Conservation (phyloP, 2,797 vertebrate species). For the Avahi laniger region DNA sequence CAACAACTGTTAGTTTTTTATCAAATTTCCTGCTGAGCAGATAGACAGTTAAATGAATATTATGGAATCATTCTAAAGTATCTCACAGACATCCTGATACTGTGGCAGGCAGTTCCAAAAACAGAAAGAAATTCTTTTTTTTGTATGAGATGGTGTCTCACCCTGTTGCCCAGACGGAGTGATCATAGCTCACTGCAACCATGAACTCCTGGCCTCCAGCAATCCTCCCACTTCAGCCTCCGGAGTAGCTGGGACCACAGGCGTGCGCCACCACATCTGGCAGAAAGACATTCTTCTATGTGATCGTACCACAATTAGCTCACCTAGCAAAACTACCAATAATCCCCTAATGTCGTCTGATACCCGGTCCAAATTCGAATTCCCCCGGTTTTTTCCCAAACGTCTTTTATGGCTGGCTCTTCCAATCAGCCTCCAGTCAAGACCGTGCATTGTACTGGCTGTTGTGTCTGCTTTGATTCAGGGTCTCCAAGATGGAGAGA, state of each 20-base stretch:
- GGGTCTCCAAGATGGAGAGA: not conserved
- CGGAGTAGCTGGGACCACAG: too few species aligned
- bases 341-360: fast-evolving
- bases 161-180: too few species aligned
- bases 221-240: too few species aligned
- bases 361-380: fast-evolving
- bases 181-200: too few species aligned
- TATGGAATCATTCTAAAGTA: not conserved
- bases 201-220: too few species aligned
- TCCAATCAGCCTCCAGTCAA: too few species aligned
- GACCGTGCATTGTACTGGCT: fast-evolving
- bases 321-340: fast-evolving
- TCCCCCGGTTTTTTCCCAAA: not conserved
- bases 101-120: not conserved
- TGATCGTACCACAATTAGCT: fast-evolving
- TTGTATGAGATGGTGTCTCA: too few species aligned
- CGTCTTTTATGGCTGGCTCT: not conserved
- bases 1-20: not conserved
- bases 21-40: not conserved
- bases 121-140: not conserved
- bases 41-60: fast-evolving
- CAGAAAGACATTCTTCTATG: not conserved
- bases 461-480: not conserved
- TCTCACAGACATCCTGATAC: not conserved
- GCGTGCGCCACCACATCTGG: too few species aligned